Conservation (phyloP, 2,113 vertebrate species). For the Beaufortia kweichowensis region DNA sequence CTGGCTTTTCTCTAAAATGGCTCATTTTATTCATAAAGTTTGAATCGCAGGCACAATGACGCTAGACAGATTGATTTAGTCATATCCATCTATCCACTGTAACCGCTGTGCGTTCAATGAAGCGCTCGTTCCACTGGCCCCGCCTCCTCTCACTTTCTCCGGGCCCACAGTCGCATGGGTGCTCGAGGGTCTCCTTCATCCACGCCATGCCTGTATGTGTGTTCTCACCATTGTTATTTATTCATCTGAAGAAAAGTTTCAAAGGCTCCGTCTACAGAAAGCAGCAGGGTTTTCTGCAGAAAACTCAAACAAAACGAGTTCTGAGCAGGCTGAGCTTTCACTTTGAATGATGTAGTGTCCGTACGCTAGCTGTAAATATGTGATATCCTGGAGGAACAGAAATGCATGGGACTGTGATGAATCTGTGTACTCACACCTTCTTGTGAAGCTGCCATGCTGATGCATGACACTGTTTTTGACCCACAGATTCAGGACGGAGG, state of each 20-base stretch:
- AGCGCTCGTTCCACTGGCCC: background rate
- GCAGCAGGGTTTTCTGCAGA: constrained; percentile 26
- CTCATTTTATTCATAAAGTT: constrained; percentile 65
- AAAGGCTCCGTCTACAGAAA: constrained; percentile 11
- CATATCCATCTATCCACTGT: constrained; percentile 21
- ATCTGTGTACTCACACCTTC: background rate
- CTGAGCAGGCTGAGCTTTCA: background rate
- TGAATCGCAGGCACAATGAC: constrained; percentile 51
- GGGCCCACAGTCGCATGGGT: background rate
- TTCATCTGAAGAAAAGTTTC: constrained; percentile 28
- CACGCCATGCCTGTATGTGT: background rate
- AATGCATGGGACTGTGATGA: background rate
- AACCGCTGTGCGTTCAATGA: constrained; percentile 2
- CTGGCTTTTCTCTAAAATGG: constrained; percentile 60
- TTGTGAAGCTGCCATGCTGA: constrained; percentile 13
- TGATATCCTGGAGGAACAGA: constrained; percentile 1
- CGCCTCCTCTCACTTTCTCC: background rate
- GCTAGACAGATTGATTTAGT: constrained; percentile 36
- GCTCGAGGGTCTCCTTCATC: background rate
- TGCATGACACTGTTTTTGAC: background rate
- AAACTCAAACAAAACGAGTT: background rate
- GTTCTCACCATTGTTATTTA: constrained; percentile 34
- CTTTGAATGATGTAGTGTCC: constrained; percentile 9
- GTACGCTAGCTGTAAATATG: constrained; percentile 8
- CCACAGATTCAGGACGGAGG: constrained; percentile 92